Base-by-base conservation (phyloP, 1,140 invertebrate species). In the Eumaeus atala region DNA sequence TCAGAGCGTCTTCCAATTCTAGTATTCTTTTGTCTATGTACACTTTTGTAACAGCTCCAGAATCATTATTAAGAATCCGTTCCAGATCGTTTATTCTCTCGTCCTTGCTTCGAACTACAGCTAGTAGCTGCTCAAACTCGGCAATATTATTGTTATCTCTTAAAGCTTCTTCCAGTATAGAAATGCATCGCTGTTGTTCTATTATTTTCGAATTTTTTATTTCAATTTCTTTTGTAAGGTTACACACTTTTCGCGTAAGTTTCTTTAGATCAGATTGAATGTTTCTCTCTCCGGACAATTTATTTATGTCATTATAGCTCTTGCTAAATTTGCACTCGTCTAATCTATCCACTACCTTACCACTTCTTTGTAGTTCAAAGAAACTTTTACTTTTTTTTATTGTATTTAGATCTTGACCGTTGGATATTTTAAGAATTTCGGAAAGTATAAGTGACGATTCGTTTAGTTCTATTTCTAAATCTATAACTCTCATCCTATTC, bases 1-100 rank as follows among this genome's bases (percentile, higher is more conserved):
- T 89, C 18, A 96, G 82, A 6, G 94, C 94, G 56, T 95, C 91
- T 77, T 96, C 94, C 44, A 97, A 77, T 82, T 96, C 94, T 63
- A 93, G 89, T 62, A 96, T 94, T 53, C 93, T 89, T 57, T 88
- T 89, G 48, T 77, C 77, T 64, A 72, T 83, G 40, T 70, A 64
- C 16, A 70, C 67, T 17, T 51, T 57, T n/a, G 62, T 58, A 7
- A 52, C 54, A 14, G 79, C 72, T 51, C 89, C 86, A 34, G 83
- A 75, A 62, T 89, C 77, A 48, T 89, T 87, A 59, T 88, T 87
- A 16, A 90, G 59, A 47, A 90, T 71, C 48, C 85, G 66, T 69
- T 90, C 89, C 47, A 90, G 64, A 59, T 87, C 83, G 58, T 74
- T 70, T 33, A 88, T 87, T 52, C 87, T 80, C 58, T 85, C 85